A percentile compares a stretch with the other conserved stretches of the same genome.
phyloP scores from a whole-genome alignment of 2,888 invertebrate genomes.

The Colostygia pectinataria region DNA sequence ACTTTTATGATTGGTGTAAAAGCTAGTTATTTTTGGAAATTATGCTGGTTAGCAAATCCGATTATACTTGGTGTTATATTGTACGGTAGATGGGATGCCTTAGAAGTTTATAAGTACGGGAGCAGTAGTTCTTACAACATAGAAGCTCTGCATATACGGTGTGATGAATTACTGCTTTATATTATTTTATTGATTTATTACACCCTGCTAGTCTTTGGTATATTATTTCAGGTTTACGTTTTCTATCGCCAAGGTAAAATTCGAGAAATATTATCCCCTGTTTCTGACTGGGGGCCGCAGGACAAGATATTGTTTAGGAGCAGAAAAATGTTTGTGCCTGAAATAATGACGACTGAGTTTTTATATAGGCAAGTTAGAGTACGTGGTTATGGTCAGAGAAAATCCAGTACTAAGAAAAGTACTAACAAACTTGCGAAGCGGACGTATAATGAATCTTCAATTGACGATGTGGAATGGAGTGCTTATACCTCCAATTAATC shows the following conservation, averaged over 20 bases:
- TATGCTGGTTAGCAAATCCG: conserved; percentile 62
- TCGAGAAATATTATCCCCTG: conserved; percentile 45
- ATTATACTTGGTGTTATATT: conserved; percentile 47
- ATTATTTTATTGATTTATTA: conserved; percentile 49
- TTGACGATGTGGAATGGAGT: conserved; percentile 52
- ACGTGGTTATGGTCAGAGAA: conserved; percentile 49
- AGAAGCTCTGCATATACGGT: conserved; percentile 33
- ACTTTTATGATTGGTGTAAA: conserved; percentile 76
- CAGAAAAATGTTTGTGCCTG: conserved; percentile 74
- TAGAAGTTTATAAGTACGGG: conserved; percentile 38
- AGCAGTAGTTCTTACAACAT: conserved; percentile 47
- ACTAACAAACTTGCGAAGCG: conserved; percentile 18
- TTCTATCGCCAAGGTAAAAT: conserved; percentile 40
- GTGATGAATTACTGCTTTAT: conserved; percentile 50
- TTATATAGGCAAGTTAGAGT: conserved; percentile 73
- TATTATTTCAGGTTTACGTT: conserved; percentile 44
- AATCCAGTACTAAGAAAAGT: no score
- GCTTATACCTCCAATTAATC: conserved; percentile 56
- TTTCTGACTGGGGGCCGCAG: conserved; percentile 64
- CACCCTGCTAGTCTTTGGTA: conserved; percentile 47
- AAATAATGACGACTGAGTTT: conserved; percentile 79
- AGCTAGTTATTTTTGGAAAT: conserved; percentile 65
- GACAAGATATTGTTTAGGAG: conserved; percentile 64
- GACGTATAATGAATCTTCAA: conserved; percentile 24
- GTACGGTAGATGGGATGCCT: conserved; percentile 40